Base-by-base conservation (phyloP, 2,797 vertebrate species). In the Lepilemur septentrionalis region DNA sequence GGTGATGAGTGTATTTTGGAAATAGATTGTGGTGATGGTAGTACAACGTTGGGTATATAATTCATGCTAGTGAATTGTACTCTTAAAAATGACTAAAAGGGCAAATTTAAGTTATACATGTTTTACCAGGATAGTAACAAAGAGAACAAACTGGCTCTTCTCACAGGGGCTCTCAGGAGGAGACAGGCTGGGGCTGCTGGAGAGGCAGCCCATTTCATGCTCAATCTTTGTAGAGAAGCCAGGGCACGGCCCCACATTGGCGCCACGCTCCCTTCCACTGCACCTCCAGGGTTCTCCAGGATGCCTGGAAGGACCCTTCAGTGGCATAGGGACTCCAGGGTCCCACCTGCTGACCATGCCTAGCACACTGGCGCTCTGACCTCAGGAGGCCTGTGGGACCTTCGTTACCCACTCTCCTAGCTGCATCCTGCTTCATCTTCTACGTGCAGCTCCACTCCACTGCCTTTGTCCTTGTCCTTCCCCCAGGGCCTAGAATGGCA, bases 181-280 rank as follows among this genome's bases (percentile, higher is more conserved):
- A 78, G 63, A 38, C 5, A 9, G 67, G 18, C 30, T 41, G 46
- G 32, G 13, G 13, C 17, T 61, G 86, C 72, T 63, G n/a, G 55
- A 70, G 52, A 85, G 67, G 79, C 17, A 22, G 67, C 83, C 32
- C 15, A 73, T 79, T 28, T 14, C 2, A 5, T 28, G 50, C 41
- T 32, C 43, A 32, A 22, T 81, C 59, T 69, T 85, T 50, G 12
- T 70, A 38, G 86, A 76, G 80, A 32, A 87, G 48, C 4, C 0
- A 9, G 55, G 41, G 2, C 14, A 30, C 15, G 12, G n/a, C 13
- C 50, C 28, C 41, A 4, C 46, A 3, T 0, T 18, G 65, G 13
- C 32, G 46, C 15, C 14, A 10, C 0, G 0, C n/a, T 18, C 32
- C 4, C 0, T 11, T 41, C 57, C 43, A 20, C 2, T 11, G 28